Conservation (phyloP, 1,140 invertebrate species). For the Gryon sp. region DNA sequence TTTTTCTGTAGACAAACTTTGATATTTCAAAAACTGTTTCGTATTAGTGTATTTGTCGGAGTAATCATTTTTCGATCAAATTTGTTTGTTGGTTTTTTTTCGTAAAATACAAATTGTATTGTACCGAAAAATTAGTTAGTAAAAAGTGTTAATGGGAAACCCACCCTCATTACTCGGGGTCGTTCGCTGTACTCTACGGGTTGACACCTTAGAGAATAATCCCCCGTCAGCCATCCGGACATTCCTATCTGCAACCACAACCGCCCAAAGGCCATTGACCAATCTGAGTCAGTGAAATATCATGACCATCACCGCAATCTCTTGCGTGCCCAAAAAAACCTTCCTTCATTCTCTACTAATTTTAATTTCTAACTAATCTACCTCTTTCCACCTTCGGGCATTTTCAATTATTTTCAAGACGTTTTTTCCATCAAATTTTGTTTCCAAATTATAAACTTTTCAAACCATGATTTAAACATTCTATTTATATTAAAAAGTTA, state of each 20-base stretch:
- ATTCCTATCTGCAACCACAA: conserved; percentile 89
- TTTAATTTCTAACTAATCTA: too few species aligned
- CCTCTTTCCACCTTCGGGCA: too few species aligned
- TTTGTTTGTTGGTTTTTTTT: neutral
- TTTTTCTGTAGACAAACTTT: too few species aligned
- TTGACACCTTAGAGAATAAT: conserved; percentile 96
- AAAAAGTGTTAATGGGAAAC: conserved; percentile 73
- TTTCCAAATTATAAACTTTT: too few species aligned
- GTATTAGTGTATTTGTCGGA: too few species aligned
- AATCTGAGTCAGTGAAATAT: conserved; percentile 66
- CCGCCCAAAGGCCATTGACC: conserved; percentile 74
- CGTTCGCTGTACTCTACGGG: conserved; percentile 95
- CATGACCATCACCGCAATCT: conserved; percentile 61
- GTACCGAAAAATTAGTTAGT: conserved; percentile 38
- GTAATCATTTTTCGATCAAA: too few species aligned
- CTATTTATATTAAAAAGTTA: too few species aligned
- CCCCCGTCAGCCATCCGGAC: conserved; percentile 92
- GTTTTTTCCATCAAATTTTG: too few species aligned
- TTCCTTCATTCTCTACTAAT: conserved; percentile 30
- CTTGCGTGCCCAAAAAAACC: conserved; percentile 35
- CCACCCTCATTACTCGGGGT: conserved; percentile 93
- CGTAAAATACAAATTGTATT: conserved; percentile 1
- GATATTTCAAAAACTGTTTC: too few species aligned
- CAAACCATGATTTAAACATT: too few species aligned
- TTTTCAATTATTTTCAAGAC: too few species aligned